Conservation (phyloP, 2,888 invertebrate species). For the Mystacides longicornis region DNA sequence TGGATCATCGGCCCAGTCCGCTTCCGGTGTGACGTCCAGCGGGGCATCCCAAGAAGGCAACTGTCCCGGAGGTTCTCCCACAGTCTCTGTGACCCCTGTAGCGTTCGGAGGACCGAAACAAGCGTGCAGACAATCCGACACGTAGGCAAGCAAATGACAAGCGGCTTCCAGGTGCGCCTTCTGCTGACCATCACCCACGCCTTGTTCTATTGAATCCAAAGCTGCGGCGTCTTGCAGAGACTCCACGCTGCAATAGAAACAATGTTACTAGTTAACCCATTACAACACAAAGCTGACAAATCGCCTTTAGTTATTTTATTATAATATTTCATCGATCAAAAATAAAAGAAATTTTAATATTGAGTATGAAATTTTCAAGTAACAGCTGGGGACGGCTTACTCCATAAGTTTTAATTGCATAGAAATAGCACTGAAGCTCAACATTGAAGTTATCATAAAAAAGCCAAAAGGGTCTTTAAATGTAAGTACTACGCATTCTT, state of each 20-base stretch:
- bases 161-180: conserved; percentile 66
- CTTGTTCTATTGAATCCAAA: conserved; percentile 43
- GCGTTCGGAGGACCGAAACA: conserved; percentile 54
- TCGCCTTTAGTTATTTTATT: too few relatives aligned
- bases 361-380: too few relatives aligned
- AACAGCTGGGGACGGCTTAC: too few relatives aligned
- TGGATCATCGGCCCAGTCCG: conserved; percentile 81
- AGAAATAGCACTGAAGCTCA: too few relatives aligned
- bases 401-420: too few relatives aligned
- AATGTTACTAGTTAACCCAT: too few relatives aligned
- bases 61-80: conserved; percentile 70
- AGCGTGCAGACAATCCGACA: conserved; percentile 60
- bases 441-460: too few relatives aligned
- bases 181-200: conserved; percentile 34
- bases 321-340: too few relatives aligned
- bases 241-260: conserved; percentile 35
- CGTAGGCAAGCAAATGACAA: conserved; percentile 76
- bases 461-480: too few relatives aligned
- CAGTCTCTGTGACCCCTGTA: conserved; percentile 63
- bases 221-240: conserved; percentile 39
- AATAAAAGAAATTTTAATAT: too few relatives aligned
- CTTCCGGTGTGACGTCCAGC: conserved; percentile 64
- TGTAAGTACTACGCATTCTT: too few relatives aligned
- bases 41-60: conserved; percentile 76
- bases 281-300: too few relatives aligned